These are phyloP conservation scores for Acanthopagrus latus DNA, from an alignment of 2,797 vertebrate genomes.

Conservation along the genomic window DNA sequence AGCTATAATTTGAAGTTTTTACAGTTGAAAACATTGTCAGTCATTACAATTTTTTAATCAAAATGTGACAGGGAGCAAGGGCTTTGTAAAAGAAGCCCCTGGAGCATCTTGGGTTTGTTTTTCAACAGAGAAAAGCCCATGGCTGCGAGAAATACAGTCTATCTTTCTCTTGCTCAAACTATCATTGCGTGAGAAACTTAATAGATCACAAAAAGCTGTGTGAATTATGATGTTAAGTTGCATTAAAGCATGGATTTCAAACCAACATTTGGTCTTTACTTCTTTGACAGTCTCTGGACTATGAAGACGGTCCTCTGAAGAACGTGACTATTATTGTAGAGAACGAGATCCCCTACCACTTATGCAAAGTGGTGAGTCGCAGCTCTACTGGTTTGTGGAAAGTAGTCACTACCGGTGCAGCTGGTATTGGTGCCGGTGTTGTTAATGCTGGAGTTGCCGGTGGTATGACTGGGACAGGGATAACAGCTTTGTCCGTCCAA, in stretches of 20 bases:
- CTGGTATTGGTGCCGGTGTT: background rate
- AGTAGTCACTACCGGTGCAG: background rate
- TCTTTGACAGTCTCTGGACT: conserved; percentile 69
- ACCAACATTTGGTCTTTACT: background rate
- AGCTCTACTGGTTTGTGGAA: conserved; percentile 37
- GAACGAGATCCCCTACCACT: conserved; percentile 66
- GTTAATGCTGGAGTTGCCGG: no score
- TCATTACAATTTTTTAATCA: no score
- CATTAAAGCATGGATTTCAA: background rate
- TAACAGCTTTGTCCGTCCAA: accelerated
- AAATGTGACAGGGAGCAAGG: no score
- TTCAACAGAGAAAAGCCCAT: no score
- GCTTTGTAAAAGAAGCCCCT: no score
- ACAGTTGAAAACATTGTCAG: no score
- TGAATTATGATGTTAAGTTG: background rate
- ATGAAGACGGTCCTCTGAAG: conserved; percentile 38
- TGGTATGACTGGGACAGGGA: accelerated
- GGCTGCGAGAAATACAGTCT: no score
- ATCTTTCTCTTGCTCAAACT: no score
- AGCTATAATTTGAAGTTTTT: no score
- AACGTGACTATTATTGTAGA: conserved; percentile 66
- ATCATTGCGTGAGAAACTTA: background rate
- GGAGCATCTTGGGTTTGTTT: no score
- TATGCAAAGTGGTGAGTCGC: conserved; percentile 63
- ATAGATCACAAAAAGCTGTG: background rate